Percentiles rank a stretch among this genome's conserved stretches.
Conservation (phyloP, 2,797 vertebrate species). For the Lycodopsis pacificus region DNA sequence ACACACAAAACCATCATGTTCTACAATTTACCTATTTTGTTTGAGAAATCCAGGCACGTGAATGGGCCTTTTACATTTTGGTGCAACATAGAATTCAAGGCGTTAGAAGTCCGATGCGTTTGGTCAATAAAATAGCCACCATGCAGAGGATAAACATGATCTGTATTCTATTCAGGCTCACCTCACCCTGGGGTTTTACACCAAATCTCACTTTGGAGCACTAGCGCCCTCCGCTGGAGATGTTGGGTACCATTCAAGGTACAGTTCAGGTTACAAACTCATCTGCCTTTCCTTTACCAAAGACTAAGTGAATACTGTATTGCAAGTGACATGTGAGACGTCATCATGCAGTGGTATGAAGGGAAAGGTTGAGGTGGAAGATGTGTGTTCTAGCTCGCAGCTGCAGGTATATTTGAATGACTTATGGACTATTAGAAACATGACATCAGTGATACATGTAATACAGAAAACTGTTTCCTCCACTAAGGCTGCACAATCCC, state of each 20-base stretch:
- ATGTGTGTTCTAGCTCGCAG: neutral
- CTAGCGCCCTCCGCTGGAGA: conserved; percentile 70
- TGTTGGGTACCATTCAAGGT: neutral
- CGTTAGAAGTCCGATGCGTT: neutral
- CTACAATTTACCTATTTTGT: neutral
- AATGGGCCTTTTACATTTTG: neutral
- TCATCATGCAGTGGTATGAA: neutral
- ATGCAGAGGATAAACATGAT: conserved; percentile 10
- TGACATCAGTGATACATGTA: neutral
- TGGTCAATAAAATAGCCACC: neutral
- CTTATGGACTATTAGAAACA: neutral
- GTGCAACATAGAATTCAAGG: neutral
- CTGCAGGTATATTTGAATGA: neutral
- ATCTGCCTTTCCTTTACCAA: neutral
- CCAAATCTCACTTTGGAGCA: conserved; percentile 48
- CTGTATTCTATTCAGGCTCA: conserved; percentile 49
- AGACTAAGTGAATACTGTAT: neutral
- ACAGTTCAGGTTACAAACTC: neutral
- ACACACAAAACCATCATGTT: neutral
- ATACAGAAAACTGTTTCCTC: neutral
- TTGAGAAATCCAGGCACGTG: neutral
- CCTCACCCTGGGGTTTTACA: conserved; percentile 8
- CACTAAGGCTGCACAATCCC: neutral
- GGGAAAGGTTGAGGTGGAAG: neutral
- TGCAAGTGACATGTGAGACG: neutral